Percentiles rank a stretch among this genome's conserved stretches.
These are phyloP conservation scores for Tangara arthus DNA, from an alignment of 2,797 vertebrate species.

Conservation along the genomic window DNA sequence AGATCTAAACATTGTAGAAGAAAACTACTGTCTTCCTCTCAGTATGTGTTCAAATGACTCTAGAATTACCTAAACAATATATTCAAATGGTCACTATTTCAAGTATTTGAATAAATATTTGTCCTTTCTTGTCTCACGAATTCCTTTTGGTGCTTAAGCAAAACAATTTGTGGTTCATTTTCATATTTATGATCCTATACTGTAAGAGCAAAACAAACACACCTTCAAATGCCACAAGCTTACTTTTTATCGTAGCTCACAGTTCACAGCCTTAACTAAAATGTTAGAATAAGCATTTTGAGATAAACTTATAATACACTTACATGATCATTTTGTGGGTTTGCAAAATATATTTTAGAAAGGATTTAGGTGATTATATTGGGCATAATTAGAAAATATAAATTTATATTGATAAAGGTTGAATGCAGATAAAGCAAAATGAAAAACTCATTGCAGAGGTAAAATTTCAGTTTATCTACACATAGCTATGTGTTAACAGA, in stretches of 20 bases:
- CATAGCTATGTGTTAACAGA: neutral
- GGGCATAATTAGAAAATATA: neutral
- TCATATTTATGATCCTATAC: neutral
- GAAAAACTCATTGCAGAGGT: neutral
- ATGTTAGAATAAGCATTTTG: neutral
- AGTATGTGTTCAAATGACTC: neutral
- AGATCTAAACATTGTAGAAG: neutral
- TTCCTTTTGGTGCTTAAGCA: neutral
- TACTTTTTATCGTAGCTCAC: neutral
- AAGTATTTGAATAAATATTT: conserved; percentile 32
- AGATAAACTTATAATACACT: neutral
- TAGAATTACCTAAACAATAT: neutral
- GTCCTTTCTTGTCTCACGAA: neutral
- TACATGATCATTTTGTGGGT: neutral
- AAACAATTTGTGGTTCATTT: neutral
- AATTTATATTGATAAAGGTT: neutral
- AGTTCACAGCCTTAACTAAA: neutral
- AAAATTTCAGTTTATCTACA: neutral
- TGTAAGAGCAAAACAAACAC: neutral
- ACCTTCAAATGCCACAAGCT: neutral
- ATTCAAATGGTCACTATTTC: neutral
- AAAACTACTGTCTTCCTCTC: neutral
- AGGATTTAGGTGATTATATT: neutral
- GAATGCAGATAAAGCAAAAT: neutral
- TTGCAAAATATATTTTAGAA: neutral